Percentiles rank a stretch among this genome's conserved stretches.
Conservation (phyloP, 2,113 vertebrate genomes). For the Cacatua alba region DNA sequence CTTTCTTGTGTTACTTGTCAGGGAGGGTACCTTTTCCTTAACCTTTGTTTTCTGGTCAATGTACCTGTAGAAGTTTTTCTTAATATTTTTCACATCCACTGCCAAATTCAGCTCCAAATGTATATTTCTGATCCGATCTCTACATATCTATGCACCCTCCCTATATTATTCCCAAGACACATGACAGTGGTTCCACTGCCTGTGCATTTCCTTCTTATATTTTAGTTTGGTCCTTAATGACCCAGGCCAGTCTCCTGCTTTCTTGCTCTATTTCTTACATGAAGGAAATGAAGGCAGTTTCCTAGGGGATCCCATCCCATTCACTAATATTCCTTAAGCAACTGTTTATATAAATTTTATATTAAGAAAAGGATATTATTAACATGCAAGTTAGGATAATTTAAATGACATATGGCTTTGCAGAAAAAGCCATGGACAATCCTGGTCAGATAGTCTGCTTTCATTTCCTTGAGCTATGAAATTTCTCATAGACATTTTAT, state of each 20-base stretch:
- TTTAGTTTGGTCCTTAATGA: not conserved
- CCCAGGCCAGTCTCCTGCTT: not conserved
- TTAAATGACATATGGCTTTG: not conserved
- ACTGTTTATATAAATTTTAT: not conserved
- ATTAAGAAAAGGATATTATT: not conserved
- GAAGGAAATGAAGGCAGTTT: not conserved
- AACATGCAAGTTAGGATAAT: not conserved
- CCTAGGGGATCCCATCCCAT: not conserved
- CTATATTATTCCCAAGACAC: not conserved
- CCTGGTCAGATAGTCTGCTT: not conserved
- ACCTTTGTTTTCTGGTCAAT: not conserved
- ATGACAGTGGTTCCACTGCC: not conserved
- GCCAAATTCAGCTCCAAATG: not conserved
- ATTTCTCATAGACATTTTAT: not conserved
- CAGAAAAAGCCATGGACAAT: not conserved
- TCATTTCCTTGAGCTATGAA: not conserved
- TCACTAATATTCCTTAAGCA: not conserved
- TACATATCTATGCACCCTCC: not conserved
- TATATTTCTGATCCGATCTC: not conserved
- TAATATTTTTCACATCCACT: not conserved
- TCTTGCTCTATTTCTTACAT: not conserved
- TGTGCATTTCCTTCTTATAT: not conserved
- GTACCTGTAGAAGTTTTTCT: not conserved
- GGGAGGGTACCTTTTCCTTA: not conserved
- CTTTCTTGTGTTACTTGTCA: not conserved